Percentiles rank a stretch among this genome's conserved stretches.
These are phyloP conservation scores for Paradoxurus hermaphroditus DNA, from an alignment of 2,113 vertebrate species.

Conservation along the genomic window DNA sequence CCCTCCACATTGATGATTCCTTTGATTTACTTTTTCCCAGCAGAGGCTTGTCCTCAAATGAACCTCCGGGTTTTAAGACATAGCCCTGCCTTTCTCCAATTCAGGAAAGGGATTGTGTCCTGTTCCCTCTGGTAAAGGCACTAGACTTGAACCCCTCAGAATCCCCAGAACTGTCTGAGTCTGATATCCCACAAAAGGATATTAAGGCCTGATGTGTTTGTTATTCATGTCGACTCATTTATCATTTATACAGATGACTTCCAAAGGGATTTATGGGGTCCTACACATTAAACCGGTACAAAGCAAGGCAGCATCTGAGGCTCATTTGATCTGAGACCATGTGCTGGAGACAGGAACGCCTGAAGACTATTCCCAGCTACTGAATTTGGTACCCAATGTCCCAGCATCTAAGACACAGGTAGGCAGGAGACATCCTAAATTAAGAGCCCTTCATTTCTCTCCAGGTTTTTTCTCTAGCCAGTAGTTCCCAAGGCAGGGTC, in stretches of 20 bases:
- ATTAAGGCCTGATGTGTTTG: neutral
- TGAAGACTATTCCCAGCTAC: neutral
- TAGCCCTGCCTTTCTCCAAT: neutral
- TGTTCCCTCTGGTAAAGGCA: neutral
- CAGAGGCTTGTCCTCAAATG: slow-evolving; percentile 52
- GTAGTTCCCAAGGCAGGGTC: neutral
- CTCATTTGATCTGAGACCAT: neutral
- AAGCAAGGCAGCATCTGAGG: neutral
- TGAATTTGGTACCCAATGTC: neutral
- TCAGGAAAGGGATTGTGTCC: neutral
- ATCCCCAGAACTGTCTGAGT: neutral
- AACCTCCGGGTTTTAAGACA: slow-evolving; percentile 15
- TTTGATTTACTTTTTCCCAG: slow-evolving; percentile 55
- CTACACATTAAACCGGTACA: neutral
- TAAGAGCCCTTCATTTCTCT: neutral
- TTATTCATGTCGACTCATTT: neutral
- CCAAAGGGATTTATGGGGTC: neutral
- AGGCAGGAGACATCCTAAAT: neutral
- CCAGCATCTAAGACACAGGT: neutral
- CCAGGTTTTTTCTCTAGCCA: neutral
- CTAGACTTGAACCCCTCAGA: neutral
- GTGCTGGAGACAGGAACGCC: neutral
- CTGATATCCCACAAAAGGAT: neutral
- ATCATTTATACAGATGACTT: neutral
- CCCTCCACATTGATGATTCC: neutral